Percentiles rank a stretch among this genome's conserved stretches.
These are phyloP conservation scores for Aporophyla nigra DNA, from an alignment of 2,888 invertebrate genomes.

Conservation along the genomic window DNA sequence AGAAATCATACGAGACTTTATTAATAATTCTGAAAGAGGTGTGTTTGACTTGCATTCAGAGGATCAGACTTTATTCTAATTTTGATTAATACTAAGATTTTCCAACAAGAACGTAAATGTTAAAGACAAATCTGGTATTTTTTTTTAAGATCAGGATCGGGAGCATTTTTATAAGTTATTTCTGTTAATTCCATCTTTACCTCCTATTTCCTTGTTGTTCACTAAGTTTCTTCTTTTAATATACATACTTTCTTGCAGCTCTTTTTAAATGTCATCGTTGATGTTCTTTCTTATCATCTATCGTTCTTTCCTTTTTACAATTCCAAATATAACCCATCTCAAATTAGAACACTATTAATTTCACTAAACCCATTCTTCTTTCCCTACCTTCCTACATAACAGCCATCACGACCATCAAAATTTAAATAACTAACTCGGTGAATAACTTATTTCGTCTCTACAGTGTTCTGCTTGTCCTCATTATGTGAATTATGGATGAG, in stretches of 20 bases:
- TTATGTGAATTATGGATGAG: conserved; percentile 90
- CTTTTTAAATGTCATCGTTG: background rate
- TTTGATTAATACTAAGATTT: background rate
- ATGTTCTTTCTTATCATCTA: background rate
- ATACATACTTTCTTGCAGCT: background rate
- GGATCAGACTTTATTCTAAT: background rate
- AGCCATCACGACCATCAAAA: conserved; percentile 29
- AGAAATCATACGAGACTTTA: background rate
- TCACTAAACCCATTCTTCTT: background rate
- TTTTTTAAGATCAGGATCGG: too few relatives aligned
- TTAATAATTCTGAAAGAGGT: background rate
- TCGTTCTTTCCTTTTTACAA: background rate
- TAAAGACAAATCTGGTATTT: background rate
- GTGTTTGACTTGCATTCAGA: too few relatives aligned
- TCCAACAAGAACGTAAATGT: background rate
- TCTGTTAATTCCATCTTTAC: too few relatives aligned
- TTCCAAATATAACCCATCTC: background rate
- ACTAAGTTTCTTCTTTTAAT: too few relatives aligned
- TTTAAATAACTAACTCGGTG: conserved; percentile 57
- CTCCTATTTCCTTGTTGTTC: too few relatives aligned
- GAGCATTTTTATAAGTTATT: background rate
- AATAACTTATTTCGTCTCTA: conserved; percentile 74
- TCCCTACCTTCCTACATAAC: background rate
- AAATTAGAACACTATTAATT: background rate
- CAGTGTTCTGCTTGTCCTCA: conserved; percentile 77